A percentile compares a stretch with the other conserved stretches of the same genome.
phyloP scores from a whole-genome alignment of 2,797 vertebrate genomes.

The Tragopan temminckii region DNA sequence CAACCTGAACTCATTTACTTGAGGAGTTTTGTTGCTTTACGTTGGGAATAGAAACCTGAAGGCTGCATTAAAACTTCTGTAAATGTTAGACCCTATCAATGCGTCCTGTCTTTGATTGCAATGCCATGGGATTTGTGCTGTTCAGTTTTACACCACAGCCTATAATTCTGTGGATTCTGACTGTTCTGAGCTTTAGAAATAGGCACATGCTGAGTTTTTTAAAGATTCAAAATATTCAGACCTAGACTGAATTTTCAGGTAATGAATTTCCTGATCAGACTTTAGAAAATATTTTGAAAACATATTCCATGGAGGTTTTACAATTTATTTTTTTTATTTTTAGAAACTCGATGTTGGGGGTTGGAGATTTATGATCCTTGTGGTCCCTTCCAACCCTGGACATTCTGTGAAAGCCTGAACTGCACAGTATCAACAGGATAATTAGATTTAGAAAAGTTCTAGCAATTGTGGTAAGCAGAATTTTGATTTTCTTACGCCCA shows the following conservation, averaged over 20 bases:
- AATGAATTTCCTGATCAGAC: background rate
- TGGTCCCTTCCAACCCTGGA: too few species aligned
- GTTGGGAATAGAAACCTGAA: background rate
- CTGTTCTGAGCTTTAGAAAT: background rate
- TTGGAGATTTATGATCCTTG: too few species aligned
- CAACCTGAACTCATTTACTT: background rate
- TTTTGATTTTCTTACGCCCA: background rate
- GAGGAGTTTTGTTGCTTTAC: background rate
- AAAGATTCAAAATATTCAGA: slow-evolving; percentile 13
- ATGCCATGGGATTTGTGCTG: background rate
- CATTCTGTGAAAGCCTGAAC: slow-evolving; percentile 1
- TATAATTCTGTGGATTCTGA: background rate
- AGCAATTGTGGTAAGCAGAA: background rate
- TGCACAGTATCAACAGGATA: background rate
- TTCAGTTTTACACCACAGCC: background rate
- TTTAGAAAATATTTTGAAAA: background rate
- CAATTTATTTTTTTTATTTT: background rate
- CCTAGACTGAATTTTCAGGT: background rate
- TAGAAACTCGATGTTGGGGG: background rate
- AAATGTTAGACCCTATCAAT: background rate
- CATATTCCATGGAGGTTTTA: background rate
- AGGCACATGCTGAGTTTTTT: background rate
- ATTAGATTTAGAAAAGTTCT: background rate
- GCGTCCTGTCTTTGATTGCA: background rate
- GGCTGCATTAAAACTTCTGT: background rate